phyloP scores from a whole-genome alignment of 2,797 vertebrate genomes.

The Protonibea diacanthus region DNA sequence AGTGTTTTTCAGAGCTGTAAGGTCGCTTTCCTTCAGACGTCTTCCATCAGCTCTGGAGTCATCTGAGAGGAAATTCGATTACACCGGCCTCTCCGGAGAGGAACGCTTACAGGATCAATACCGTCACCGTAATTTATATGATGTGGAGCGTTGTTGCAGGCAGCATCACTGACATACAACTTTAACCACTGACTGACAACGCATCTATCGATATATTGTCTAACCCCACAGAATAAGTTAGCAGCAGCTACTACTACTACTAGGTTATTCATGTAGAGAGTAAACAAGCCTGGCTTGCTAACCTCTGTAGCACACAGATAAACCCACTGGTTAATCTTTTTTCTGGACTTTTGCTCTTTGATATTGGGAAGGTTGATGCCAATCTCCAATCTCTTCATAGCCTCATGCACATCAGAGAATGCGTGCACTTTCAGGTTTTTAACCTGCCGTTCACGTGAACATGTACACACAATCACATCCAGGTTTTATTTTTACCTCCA shows the following conservation, averaged over 20 bases:
- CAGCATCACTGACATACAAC: no score
- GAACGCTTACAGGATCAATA: conserved; percentile 28
- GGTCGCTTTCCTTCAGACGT: neutral
- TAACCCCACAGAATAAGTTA: no score
- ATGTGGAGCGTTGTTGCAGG: neutral
- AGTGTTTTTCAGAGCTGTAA: neutral
- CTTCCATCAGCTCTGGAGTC: conserved; percentile 8
- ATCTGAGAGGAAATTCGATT: conserved; percentile 13
- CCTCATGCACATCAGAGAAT: neutral
- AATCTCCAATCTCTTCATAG: neutral
- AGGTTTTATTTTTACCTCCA: neutral
- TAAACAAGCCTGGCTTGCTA: no score
- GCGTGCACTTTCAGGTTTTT: neutral
- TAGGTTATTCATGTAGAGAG: no score
- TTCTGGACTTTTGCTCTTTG: no score
- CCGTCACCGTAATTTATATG: neutral
- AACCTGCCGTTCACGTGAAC: neutral
- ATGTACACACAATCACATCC: neutral
- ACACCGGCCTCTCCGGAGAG: neutral
- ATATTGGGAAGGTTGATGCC: no score
- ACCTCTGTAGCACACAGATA: no score
- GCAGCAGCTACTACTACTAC: no score
- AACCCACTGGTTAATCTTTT: no score
- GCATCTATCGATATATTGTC: no score
- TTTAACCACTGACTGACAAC: neutral